phyloP scores from a whole-genome alignment of 2,888 invertebrate genomes.

The Heliconius erato region DNA sequence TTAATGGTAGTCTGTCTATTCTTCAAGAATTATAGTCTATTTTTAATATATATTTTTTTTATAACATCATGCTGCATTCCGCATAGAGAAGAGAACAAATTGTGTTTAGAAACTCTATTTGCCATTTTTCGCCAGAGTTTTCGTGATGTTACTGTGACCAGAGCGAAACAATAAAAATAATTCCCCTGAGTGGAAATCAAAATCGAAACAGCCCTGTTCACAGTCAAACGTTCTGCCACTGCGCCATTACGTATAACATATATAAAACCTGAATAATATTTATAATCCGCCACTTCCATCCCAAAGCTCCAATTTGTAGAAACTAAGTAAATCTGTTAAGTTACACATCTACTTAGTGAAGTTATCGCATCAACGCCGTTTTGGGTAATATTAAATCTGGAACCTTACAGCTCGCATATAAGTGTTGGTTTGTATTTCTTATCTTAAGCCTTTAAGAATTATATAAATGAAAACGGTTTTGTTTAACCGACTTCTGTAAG shows the following conservation, averaged over 20 bases:
- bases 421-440: slow-evolving; percentile 18
- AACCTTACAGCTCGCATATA: slow-evolving; percentile 19
- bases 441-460: slow-evolving; percentile 4
- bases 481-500: too few species aligned
- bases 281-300: slow-evolving; percentile 9
- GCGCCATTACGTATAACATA: neutral
- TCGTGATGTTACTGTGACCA: too few species aligned
- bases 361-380: slow-evolving; percentile 35
- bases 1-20: slow-evolving; percentile 15
- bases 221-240: too few species aligned
- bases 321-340: slow-evolving; percentile 31
- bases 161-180: too few species aligned
- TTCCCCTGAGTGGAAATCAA: too few species aligned
- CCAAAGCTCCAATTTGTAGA: slow-evolving; percentile 26
- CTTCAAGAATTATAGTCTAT: neutral
- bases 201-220: too few species aligned
- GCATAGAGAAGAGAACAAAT: too few species aligned
- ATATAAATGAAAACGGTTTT: neutral
- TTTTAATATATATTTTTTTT: neutral
- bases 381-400: slow-evolving; percentile 39
- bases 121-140: too few species aligned
- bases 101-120: neutral
- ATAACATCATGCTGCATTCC: too few species aligned
- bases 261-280: neutral
- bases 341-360: slow-evolving; percentile 34